These are phyloP conservation scores for Melieria picta DNA, from an alignment of 2,888 invertebrate genomes.

Conservation along the genomic window DNA sequence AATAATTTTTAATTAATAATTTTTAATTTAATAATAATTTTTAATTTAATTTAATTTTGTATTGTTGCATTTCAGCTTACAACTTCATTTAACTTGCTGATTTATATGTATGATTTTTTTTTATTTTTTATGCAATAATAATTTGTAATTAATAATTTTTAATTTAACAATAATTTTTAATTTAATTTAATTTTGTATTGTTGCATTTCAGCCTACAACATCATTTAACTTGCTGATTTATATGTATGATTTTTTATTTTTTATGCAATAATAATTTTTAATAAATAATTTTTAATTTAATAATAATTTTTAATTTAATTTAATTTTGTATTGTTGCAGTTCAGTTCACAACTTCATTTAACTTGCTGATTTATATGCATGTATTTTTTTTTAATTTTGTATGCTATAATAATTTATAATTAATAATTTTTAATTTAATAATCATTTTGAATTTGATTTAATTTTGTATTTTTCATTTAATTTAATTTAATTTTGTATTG, in stretches of 20 bases:
- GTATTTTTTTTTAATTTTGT: not conserved
- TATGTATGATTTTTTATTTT: not conserved
- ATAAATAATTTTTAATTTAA: constrained; percentile 21
- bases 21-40: constrained; percentile 22
- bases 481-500: not conserved
- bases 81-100: too few species aligned
- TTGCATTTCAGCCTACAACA: not conserved
- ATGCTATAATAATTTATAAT: not conserved
- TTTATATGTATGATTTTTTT: not conserved
- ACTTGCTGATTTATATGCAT: not conserved
- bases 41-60: constrained; percentile 3
- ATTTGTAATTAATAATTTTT: not conserved
- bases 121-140: not conserved
- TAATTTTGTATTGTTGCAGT: not conserved
- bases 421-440: not conserved
- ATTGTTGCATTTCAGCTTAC: not conserved
- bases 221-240: not conserved
- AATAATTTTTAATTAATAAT: not conserved
- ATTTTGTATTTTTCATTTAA: not conserved
- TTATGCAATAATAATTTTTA: not conserved
- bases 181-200: not conserved
- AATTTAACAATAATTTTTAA: not conserved
- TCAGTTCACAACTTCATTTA: not conserved
- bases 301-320: not conserved
- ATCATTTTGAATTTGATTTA: not conserved